Percentiles rank a stretch among this genome's conserved stretches.
Conservation (phyloP, 2,888 invertebrate genomes). For the Acleris holmiana region DNA sequence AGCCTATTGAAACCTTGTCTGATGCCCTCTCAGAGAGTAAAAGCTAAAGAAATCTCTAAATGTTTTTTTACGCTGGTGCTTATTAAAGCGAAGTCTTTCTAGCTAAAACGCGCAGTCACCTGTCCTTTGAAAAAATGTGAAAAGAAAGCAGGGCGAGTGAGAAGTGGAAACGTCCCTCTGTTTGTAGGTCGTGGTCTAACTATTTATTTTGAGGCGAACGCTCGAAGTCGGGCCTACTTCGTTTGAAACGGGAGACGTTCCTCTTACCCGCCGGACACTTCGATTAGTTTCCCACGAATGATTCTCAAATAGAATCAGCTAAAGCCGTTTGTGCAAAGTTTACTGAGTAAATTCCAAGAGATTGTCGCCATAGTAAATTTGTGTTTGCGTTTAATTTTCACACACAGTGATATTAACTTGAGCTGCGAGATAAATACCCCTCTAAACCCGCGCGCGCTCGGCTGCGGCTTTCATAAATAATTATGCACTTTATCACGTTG, state of each 20-base stretch:
- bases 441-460: slow-evolving; percentile 17
- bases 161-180: slow-evolving; percentile 53
- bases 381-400: slow-evolving; percentile 35
- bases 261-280: slow-evolving; percentile 16
- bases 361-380: slow-evolving; percentile 26
- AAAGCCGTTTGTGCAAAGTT: slow-evolving; percentile 2
- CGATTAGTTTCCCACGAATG: slow-evolving; percentile 22
- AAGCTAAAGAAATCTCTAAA: slow-evolving; percentile 49
- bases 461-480: slow-evolving; percentile 27
- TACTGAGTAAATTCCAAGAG: slow-evolving; percentile 16
- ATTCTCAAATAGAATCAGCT: slow-evolving; percentile 12
- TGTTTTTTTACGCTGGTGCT: slow-evolving; percentile 52
- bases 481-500: slow-evolving; percentile 34
- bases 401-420: slow-evolving; percentile 32
- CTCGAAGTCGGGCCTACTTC: slow-evolving; percentile 19
- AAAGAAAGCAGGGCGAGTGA: slow-evolving; percentile 60
- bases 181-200: slow-evolving; percentile 62
- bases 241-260: slow-evolving; percentile 28
- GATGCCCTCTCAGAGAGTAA: slow-evolving; percentile 31
- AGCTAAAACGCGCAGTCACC: slow-evolving; percentile 62
- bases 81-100: slow-evolving; percentile 45
- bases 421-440: slow-evolving; percentile 25
- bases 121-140: slow-evolving; percentile 59
- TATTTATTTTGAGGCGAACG: slow-evolving; percentile 42
- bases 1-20: slow-evolving; percentile 44